A percentile compares a stretch with the other conserved stretches of the same genome.
phyloP scores from a whole-genome alignment of 1,140 invertebrate species.

The Drosophila asahinai region DNA sequence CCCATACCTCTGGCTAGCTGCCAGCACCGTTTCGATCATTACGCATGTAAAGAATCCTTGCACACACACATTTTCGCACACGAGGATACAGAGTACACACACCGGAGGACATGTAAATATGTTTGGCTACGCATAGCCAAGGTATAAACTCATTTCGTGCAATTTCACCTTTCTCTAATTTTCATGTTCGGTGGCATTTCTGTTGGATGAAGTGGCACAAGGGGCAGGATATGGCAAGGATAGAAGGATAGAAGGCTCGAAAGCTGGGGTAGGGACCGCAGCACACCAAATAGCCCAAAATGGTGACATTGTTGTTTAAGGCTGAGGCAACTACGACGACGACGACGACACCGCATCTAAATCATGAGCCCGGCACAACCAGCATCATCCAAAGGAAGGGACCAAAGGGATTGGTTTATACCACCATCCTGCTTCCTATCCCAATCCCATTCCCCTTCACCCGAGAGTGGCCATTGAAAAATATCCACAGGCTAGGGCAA shows the following conservation, averaged over 20 bases:
- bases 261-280: neutral
- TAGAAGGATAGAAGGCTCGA: neutral
- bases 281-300: slow-evolving; percentile 47
- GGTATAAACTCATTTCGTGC: slow-evolving; percentile 69
- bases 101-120: slow-evolving; percentile 63
- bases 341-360: slow-evolving; percentile 39
- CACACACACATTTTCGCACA: slow-evolving; percentile 13
- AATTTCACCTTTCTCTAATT: slow-evolving; percentile 76
- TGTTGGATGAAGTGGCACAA: neutral
- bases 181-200: slow-evolving; percentile 67
- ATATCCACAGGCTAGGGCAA: slow-evolving; percentile 54
- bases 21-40: slow-evolving; percentile 41
- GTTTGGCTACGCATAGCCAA: slow-evolving; percentile 53
- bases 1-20: slow-evolving; percentile 16
- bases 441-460: neutral
- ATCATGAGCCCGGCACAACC: slow-evolving; percentile 45
- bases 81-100: slow-evolving; percentile 10
- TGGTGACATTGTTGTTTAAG: slow-evolving; percentile 65
- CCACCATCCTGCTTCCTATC: neutral
- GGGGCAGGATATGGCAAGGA: slow-evolving; percentile 8
- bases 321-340: slow-evolving; percentile 23
- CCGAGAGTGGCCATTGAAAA: slow-evolving; percentile 57
- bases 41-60: slow-evolving; percentile 52
- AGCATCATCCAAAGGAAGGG: slow-evolving; percentile 23
- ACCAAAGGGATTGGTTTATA: slow-evolving; percentile 8